Base-by-base conservation (phyloP, 92 coral and sea anemone species). In the Paragorgia papillata region DNA sequence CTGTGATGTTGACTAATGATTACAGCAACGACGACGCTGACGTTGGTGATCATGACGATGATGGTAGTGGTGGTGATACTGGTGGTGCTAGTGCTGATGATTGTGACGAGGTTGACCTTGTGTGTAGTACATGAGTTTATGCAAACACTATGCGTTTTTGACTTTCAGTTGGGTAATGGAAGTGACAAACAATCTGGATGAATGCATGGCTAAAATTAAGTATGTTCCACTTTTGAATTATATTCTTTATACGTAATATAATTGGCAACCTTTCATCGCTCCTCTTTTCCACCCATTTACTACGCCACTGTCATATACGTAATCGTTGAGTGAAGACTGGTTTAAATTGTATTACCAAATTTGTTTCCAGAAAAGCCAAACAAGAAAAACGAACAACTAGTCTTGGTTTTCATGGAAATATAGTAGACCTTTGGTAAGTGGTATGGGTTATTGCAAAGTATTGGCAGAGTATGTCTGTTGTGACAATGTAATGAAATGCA, bases 121-220 rank as follows among this genome's bases (percentile, higher is more conserved):
- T n/a, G n/a, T n/a, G n/a, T n/a, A n/a, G n/a, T n/a, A n/a, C n/a
- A n/a, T n/a, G n/a, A n/a, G n/a, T n/a, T n/a, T n/a, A n/a, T n/a
- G n/a, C n/a, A n/a, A n/a, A n/a, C n/a, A n/a, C n/a, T n/a, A n/a
- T n/a, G n/a, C n/a, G n/a, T n/a, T n/a, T n/a, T n/a, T n/a, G n/a
- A n/a, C n/a, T 33, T 51, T 3, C 22, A 92, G 97, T 51, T 92
- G 97, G 97, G 71, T 92, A 25, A 88, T 88, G 91, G 93, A 92
- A 66, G 76, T 90, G 57, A 79, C 96, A 0, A 61, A 92, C 30
- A 88, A 90, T 75, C 85, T 92, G 57, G 79, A 91, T 9, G 34
- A 67, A 19, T 88, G 96, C 75, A 79, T 92, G 21, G 80, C 86
- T 3, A 80, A 84, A 58, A 92, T 92, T 41, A 90, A 65, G 96